Percentiles rank a stretch among this genome's conserved stretches.
Conservation (phyloP, 2,888 invertebrate genomes). For the Diachrysia chrysitis region DNA sequence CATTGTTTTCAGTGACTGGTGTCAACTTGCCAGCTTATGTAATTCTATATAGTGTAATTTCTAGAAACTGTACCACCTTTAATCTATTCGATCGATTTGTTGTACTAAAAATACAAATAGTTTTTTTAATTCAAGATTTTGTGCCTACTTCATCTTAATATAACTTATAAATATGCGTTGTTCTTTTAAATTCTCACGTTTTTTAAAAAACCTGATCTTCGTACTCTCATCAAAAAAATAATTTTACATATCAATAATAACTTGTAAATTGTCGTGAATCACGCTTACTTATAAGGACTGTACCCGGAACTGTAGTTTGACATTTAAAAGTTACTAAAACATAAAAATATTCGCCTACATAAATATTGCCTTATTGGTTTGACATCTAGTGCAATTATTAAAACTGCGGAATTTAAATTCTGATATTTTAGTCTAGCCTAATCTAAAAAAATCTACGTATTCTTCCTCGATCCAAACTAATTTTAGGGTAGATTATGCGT, state of each 20-base stretch:
- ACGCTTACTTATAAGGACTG: background rate
- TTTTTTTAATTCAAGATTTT: too few species aligned
- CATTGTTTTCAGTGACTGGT: background rate
- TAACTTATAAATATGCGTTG: too few species aligned
- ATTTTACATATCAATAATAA: background rate
- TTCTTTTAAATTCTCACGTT: too few species aligned
- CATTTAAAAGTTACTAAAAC: conserved; percentile 22
- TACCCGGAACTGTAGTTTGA: conserved; percentile 33
- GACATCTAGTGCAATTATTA: background rate
- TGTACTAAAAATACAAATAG: too few species aligned
- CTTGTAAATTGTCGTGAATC: background rate
- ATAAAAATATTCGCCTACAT: conserved; percentile 30
- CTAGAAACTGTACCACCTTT: background rate
- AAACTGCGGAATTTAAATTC: background rate
- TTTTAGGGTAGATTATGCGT: too few species aligned
- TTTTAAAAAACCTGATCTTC: too few species aligned
- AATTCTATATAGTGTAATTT: background rate
- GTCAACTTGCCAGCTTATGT: background rate
- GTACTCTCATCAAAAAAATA: too few species aligned
- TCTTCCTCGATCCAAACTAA: too few species aligned
- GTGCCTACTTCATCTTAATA: too few species aligned
- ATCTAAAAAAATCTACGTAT: background rate
- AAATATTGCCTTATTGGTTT: background rate
- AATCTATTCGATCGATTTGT: too few species aligned
- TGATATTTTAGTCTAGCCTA: background rate